These are phyloP conservation scores for Choristoneura rosaceana DNA, from an alignment of 2,888 invertebrate genomes.

Conservation along the genomic window DNA sequence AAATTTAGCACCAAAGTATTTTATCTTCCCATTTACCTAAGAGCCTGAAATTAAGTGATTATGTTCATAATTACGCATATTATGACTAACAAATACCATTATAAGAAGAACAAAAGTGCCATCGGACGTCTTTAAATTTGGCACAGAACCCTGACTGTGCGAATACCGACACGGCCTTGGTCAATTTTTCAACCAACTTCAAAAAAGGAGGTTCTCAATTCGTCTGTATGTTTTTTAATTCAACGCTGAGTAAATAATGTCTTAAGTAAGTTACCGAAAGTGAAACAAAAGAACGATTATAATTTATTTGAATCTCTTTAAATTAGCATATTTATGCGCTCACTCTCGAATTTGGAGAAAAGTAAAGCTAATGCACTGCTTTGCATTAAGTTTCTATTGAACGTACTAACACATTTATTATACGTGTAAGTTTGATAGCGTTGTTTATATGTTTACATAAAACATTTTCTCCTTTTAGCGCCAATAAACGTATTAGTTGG, in stretches of 20 bases:
- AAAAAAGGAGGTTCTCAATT: not conserved
- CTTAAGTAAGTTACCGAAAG: constrained; percentile 13
- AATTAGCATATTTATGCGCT: constrained; percentile 60
- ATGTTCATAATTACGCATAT: no score
- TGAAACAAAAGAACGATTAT: constrained; percentile 31
- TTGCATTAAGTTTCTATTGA: constrained; percentile 40
- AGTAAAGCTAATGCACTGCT: constrained; percentile 52
- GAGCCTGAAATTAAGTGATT: no score
- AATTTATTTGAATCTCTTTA: constrained; percentile 35
- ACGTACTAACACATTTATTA: constrained; percentile 23
- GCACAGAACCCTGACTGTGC: no score
- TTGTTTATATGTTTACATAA: not conserved
- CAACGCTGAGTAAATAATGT: not conserved
- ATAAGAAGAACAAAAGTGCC: no score
- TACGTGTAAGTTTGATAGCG: constrained; percentile 3
- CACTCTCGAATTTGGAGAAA: constrained; percentile 60
- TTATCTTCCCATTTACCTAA: no score
- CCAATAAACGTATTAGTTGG: not conserved
- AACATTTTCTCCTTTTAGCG: not conserved
- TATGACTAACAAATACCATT: no score
- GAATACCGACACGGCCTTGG: no score
- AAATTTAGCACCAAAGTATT: no score
- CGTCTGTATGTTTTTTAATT: not conserved
- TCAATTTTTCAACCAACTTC: no score
- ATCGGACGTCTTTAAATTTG: no score